These are phyloP conservation scores for Capreolus pygargus DNA, from an alignment of 2,113 vertebrate genomes.

Conservation along the genomic window DNA sequence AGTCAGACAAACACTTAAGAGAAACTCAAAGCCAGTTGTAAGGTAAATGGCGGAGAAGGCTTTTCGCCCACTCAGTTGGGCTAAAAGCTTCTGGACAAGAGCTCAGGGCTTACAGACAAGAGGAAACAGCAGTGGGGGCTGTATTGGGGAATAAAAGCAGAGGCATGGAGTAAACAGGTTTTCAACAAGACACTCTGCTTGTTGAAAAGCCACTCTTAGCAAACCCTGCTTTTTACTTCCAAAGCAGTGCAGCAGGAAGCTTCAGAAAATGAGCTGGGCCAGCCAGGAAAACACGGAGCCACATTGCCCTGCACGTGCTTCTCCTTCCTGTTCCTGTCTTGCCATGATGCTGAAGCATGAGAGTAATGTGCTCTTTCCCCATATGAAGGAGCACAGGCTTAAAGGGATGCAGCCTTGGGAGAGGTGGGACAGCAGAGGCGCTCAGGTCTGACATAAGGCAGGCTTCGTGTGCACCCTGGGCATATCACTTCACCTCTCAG, in stretches of 20 bases:
- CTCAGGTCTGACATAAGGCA: not conserved
- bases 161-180: not conserved
- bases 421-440: not conserved
- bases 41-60: not conserved
- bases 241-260: not conserved
- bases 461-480: not conserved
- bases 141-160: not conserved
- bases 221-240: not conserved
- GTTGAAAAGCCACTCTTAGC: not conserved
- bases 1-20: not conserved
- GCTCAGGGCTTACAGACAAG: not conserved
- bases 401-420: not conserved
- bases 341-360: not conserved
- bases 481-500: not conserved
- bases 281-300: not conserved
- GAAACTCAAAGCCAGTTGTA: not conserved
- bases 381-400: not conserved
- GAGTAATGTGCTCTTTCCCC: not conserved
- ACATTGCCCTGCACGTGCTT: not conserved
- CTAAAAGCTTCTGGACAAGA: conserved; percentile 18
- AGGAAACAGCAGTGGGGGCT: not conserved
- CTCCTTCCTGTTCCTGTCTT: not conserved
- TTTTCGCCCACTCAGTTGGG: not conserved
- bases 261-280: not conserved
- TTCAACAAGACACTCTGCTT: not conserved